phyloP scores from a whole-genome alignment of 2,113 vertebrate genomes.

The Semicossyphus pulcher region DNA sequence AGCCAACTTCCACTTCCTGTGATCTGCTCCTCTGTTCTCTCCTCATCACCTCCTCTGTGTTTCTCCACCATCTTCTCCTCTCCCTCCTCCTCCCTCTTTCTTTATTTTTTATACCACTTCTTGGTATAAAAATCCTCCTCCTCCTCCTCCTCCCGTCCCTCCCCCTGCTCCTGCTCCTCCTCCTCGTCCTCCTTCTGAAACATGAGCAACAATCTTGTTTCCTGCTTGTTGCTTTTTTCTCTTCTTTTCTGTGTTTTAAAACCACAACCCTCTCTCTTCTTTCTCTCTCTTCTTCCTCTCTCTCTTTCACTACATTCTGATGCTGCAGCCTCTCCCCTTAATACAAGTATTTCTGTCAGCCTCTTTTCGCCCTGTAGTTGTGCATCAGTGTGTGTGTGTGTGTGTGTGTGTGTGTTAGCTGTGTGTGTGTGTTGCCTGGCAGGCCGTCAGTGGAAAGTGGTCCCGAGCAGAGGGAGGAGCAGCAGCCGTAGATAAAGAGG shows the following conservation, averaged over 20 bases:
- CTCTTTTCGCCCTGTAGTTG: too few species aligned
- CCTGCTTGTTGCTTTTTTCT: too few species aligned
- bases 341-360: not conserved
- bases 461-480: constrained; percentile 55
- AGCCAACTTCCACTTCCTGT: too few species aligned
- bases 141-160: not conserved
- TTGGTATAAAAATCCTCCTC: too few species aligned
- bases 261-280: too few species aligned
- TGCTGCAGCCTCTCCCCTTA: not conserved
- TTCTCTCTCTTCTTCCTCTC: too few species aligned
- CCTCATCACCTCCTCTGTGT: not conserved
- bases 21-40: not conserved
- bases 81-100: constrained; percentile 11
- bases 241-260: too few species aligned
- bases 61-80: too few species aligned
- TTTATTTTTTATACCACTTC: constrained; percentile 17
- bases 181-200: too few species aligned
- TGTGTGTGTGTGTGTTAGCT: not conserved
- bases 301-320: too few species aligned
- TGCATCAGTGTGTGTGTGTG: too few species aligned
- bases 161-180: constrained; percentile 11
- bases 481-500: constrained; percentile 59
- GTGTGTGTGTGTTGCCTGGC: constrained; percentile 58
- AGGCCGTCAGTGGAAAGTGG: constrained; percentile 65
- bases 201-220: too few species aligned